These are phyloP conservation scores for Gopherus flavomarginatus DNA, from an alignment of 2,113 vertebrate genomes.

Conservation along the genomic window DNA sequence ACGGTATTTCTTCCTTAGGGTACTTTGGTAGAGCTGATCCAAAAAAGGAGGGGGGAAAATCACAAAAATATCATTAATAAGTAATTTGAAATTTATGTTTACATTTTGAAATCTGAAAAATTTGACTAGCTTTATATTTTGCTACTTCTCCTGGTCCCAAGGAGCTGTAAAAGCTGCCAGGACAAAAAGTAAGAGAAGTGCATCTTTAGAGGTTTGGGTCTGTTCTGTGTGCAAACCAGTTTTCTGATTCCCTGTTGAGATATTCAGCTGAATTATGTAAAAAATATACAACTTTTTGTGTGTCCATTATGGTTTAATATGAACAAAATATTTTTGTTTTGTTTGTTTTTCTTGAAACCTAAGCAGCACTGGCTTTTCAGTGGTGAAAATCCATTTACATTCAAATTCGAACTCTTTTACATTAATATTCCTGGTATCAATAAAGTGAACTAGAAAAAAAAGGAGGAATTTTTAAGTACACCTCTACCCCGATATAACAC, in stretches of 20 bases:
- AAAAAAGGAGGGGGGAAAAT: neutral
- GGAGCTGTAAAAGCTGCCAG: neutral
- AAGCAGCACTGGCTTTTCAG: neutral
- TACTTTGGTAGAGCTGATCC: neutral
- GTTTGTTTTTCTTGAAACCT: neutral
- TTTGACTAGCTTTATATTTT: neutral
- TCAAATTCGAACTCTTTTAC: neutral
- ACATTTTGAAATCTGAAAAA: too few relatives aligned
- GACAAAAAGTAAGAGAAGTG: neutral
- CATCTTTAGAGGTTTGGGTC: neutral
- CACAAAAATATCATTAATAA: neutral
- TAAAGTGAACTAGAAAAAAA: neutral
- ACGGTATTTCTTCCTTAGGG: neutral
- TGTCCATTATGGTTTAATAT: accelerated
- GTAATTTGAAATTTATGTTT: neutral
- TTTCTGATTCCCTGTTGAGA: neutral
- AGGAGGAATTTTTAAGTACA: neutral
- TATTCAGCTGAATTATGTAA: neutral
- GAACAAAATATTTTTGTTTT: neutral
- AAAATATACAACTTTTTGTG: neutral
- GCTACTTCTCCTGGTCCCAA: neutral
- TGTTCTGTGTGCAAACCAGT: neutral
- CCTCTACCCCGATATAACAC: too few relatives aligned
- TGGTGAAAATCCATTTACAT: neutral
- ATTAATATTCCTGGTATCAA: neutral